A percentile compares a stretch with the other conserved stretches of the same genome.
These are phyloP conservation scores for Pedetes capensis DNA, from an alignment of 2,113 vertebrate genomes.

Conservation along the genomic window DNA sequence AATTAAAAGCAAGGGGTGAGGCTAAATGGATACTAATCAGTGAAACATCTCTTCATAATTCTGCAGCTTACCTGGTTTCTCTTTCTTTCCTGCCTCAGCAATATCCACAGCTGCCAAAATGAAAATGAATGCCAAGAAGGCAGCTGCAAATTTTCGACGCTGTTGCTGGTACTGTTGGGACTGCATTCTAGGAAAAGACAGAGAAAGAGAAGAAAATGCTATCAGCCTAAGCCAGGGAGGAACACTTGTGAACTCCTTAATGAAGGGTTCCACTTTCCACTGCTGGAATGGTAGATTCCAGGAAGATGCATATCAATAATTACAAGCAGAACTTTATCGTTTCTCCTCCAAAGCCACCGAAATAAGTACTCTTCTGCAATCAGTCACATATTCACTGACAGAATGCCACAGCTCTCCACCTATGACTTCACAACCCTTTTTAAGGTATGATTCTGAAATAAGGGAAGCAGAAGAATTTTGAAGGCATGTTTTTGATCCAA, in stretches of 20 bases:
- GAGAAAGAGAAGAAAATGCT: background rate
- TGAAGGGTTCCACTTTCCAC: background rate
- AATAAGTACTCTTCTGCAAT: background rate
- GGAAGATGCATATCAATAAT: background rate
- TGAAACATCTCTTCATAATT: background rate
- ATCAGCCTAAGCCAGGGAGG: background rate
- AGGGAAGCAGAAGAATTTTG: background rate
- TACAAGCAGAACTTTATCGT: background rate
- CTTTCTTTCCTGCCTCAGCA: slow-evolving; percentile 86
- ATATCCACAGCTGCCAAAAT: slow-evolving; percentile 82
- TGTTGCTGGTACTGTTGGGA: slow-evolving; percentile 80
- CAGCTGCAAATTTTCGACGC: slow-evolving; percentile 79
- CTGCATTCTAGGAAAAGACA: slow-evolving; percentile 82
- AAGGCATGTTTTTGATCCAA: background rate
- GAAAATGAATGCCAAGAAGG: slow-evolving; percentile 83
- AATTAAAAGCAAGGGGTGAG: background rate
- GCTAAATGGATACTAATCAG: fast-evolving
- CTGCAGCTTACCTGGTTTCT: slow-evolving; percentile 84
- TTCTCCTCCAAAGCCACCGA: background rate
- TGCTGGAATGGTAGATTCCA: background rate
- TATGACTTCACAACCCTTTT: background rate
- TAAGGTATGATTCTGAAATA: background rate
- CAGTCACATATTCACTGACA: background rate
- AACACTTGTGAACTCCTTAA: background rate
- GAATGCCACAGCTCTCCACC: background rate